These are phyloP conservation scores for Pipistrellus kuhlii DNA, from an alignment of 2,797 vertebrate genomes.

Conservation along the genomic window DNA sequence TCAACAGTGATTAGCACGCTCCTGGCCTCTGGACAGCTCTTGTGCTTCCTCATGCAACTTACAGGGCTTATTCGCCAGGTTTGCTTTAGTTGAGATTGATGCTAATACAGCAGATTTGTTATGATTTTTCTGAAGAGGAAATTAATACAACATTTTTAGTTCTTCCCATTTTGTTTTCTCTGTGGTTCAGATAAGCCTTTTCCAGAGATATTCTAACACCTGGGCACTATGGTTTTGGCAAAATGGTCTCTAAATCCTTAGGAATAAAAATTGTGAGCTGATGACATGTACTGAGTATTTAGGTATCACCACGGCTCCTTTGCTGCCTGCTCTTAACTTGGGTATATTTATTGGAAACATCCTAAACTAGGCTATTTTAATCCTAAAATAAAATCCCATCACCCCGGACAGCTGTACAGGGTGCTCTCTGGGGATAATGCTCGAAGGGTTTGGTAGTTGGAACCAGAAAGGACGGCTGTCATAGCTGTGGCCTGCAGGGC, in stretches of 20 bases:
- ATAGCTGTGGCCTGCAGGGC: background rate
- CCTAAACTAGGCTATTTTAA: constrained; percentile 29
- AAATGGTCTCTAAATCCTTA: background rate
- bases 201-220: constrained; percentile 48
- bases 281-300: background rate
- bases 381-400: constrained; percentile 17
- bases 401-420: background rate
- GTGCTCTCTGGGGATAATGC: background rate
- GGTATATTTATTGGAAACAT: background rate
- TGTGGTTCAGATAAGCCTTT: constrained; percentile 47
- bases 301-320: background rate
- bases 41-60: background rate
- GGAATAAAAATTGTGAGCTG: background rate
- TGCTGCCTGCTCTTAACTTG: background rate
- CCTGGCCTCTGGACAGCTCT: background rate
- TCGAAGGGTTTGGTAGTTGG: background rate
- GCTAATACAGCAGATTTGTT: constrained; percentile 68
- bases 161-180: constrained; percentile 64
- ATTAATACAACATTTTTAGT: constrained; percentile 69
- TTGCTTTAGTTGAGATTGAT: constrained; percentile 38
- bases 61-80: constrained; percentile 16
- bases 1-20: background rate
- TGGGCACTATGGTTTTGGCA: background rate
- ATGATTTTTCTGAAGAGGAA: constrained; percentile 69
- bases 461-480: background rate